A percentile compares a stretch with the other conserved stretches of the same genome.
These are phyloP conservation scores for Colletes gigas DNA, from an alignment of 1,140 invertebrate species.

Conservation along the genomic window DNA sequence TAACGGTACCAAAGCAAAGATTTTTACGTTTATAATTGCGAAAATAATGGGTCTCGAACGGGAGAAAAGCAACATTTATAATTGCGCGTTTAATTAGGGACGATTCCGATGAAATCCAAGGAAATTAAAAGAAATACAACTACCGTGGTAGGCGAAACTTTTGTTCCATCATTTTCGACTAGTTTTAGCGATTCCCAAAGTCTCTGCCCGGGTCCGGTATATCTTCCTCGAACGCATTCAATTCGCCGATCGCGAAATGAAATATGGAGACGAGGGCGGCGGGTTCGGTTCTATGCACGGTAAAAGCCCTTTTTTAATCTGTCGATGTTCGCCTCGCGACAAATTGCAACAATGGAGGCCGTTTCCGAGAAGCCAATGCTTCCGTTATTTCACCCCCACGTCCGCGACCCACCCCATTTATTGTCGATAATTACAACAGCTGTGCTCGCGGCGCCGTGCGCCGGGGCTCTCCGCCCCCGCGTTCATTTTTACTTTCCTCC, in stretches of 20 bases:
- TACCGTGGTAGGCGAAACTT: no score
- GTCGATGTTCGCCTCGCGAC: constrained; percentile 54
- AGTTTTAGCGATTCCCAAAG: no score
- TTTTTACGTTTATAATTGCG: background rate
- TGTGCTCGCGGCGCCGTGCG: constrained; percentile 3
- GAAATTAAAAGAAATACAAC: no score
- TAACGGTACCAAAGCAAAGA: background rate
- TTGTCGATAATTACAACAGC: constrained; percentile 54
- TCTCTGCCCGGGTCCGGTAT: no score
- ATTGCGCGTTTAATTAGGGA: background rate
- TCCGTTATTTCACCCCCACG: background rate
- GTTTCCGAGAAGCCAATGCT: constrained; percentile 16
- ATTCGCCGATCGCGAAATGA: background rate
- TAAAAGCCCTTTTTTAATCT: constrained; percentile 55
- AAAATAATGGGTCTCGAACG: background rate
- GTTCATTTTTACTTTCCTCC: constrained; percentile 49
- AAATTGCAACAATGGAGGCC: constrained; percentile 48
- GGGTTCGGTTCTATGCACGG: background rate
- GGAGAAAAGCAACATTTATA: no score
- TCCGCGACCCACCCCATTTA: constrained; percentile 34
- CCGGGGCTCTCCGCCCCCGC: background rate
- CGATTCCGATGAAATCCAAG: background rate
- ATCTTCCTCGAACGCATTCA: background rate
- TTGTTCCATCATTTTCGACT: no score
- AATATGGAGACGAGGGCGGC: background rate